Base-by-base conservation (phyloP, 1,140 invertebrate species). In the Tribolium castaneum region DNA sequence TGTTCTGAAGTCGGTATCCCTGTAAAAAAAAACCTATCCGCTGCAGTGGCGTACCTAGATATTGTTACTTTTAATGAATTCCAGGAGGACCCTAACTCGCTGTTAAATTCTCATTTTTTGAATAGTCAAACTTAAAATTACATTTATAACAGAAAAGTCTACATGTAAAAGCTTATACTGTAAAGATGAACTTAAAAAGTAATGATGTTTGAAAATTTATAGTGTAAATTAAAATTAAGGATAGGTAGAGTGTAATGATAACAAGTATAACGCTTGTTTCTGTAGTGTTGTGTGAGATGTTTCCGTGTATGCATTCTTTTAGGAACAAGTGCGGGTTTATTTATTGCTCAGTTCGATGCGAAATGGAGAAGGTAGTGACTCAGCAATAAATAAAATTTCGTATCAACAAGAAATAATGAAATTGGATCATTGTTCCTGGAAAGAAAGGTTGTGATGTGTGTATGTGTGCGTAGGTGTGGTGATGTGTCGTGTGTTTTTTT, bases 401-500 rank as follows among this genome's bases (percentile, higher is more conserved):
- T 56, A 56, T 16, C 7, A n/a, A 71, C 10, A 45, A 71, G 12
- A 71, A 71, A 19, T 62, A 35, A 10, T 66, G 59, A 66, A 66
- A 62, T 30, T n/a, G 56, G n/a, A 62, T 12, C 13, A 14, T 66
- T 66, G 59, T 66, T 66, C 59, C 59, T 66, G 59, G 12, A 34
- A 66, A 66, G 54, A 52, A 54, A 77, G 7, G 1, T 19, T 30
- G 14, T 50, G 66, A 75, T 82, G 75, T 78, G 62, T 81, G 81
- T 84, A 78, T 85, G 80, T 82, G 78, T 70, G 79, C 83, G 79
- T 80, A 73, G 71, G 80, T 79, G 80, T 83, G 74, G 70, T 74
- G 73, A 70, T 80, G 83, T 84, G 76, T 80, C 51, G 51, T 78
- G 80, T 85, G 78, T 84, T 85, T 85, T 84, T 85, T 86, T 85